Percentiles rank a stretch among this genome's conserved stretches.
phyloP scores from a whole-genome alignment of 2,888 invertebrate species.

The Lottia scabra region DNA sequence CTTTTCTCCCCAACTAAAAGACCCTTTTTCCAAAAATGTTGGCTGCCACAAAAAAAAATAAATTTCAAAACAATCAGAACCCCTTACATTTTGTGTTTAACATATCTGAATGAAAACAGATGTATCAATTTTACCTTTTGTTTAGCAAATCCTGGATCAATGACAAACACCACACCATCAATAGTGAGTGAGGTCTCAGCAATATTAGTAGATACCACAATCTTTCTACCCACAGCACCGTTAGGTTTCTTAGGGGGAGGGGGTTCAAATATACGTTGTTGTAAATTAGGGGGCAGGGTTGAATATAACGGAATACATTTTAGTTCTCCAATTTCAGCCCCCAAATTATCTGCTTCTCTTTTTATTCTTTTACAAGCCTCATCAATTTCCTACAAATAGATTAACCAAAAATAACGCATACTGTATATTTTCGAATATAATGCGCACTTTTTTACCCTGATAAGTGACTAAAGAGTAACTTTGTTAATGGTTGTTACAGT shows the following conservation, averaged over 20 bases:
- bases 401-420: too few relatives aligned
- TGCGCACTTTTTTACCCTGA: too few relatives aligned
- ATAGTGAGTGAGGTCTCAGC: constrained; percentile 99
- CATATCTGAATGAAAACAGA: too few relatives aligned
- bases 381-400: constrained; percentile 83
- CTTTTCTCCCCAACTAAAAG: too few relatives aligned
- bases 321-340: constrained; percentile 95
- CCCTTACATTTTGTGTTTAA: too few relatives aligned
- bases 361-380: constrained; percentile 98
- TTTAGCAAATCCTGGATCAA: constrained; percentile 99
- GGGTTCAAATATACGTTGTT: constrained; percentile 96
- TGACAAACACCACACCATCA: constrained; percentile 99
- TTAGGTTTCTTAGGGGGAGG: constrained; percentile 91
- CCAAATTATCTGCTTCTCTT: constrained; percentile 94
- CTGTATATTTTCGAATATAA: too few relatives aligned
- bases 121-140: constrained; percentile 80
- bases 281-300: constrained; percentile 95
- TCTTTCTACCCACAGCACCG: constrained; percentile 90
- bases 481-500: too few relatives aligned
- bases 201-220: constrained; percentile 98
- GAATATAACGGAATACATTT: constrained; percentile 99
- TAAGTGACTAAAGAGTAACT: too few relatives aligned
- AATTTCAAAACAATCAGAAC: too few relatives aligned
- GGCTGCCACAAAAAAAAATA: too few relatives aligned
- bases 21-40: too few relatives aligned